Conservation (phyloP, 23 tunicate genomes). For the Phallusia fumigata region DNA sequence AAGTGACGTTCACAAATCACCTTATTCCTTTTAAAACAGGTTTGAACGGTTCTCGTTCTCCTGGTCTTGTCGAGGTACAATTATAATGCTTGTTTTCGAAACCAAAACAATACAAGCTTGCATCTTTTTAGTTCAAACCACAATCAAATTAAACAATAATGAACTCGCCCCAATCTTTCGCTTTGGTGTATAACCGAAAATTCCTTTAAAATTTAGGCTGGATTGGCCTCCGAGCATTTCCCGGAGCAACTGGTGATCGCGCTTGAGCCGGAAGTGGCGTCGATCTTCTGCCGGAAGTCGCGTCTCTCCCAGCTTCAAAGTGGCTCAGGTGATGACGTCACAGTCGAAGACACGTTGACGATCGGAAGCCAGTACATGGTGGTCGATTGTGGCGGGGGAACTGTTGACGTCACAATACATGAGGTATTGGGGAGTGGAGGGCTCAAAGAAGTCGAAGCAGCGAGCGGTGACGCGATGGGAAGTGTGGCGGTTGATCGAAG, state of each 20-base stretch:
- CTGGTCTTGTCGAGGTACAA: too few species aligned
- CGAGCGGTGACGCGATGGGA: conserved; percentile 95
- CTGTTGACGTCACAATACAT: conserved; percentile 92
- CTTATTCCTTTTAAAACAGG: too few species aligned
- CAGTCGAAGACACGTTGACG: conserved; percentile 67
- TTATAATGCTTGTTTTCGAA: too few species aligned
- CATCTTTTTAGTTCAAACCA: not conserved
- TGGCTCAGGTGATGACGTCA: conserved; percentile 24
- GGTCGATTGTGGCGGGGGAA: conserved; percentile 93
- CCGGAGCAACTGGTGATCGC: conserved; percentile 92
- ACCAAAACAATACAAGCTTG: too few species aligned
- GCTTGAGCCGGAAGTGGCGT: conserved; percentile 93
- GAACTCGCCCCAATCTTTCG: too few species aligned
- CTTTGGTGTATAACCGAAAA: not conserved
- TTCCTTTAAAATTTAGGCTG: conserved; percentile 37
- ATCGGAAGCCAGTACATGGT: conserved; percentile 91
- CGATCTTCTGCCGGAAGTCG: conserved; percentile 86
- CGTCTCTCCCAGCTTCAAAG: conserved; percentile 60
- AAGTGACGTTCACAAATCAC: too few species aligned
- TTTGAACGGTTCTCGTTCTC: too few species aligned
- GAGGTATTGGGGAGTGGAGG: conserved; percentile 61
- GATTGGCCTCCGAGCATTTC: conserved; percentile 66
- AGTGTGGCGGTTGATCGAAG: conserved; percentile 80
- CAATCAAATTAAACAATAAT: not conserved
- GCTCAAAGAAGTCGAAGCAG: conserved; percentile 81